Conservation (phyloP, 2,797 vertebrate species). For the Lutjanus campechanus region DNA sequence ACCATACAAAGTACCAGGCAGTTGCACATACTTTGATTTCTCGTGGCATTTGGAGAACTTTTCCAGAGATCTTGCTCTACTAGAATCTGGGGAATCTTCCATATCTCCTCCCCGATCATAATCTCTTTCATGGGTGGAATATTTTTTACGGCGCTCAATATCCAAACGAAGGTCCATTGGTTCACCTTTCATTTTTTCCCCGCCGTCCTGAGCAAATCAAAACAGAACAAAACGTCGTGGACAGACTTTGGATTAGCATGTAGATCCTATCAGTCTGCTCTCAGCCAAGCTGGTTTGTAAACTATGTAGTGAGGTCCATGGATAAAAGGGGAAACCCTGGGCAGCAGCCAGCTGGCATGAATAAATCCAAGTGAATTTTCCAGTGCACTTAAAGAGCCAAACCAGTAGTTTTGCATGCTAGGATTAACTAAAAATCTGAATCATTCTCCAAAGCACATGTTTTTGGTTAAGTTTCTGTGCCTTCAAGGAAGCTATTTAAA, state of each 20-base stretch:
- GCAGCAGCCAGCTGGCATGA: slow-evolving; percentile 36
- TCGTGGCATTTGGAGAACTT: slow-evolving; percentile 91
- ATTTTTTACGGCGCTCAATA: slow-evolving; percentile 98
- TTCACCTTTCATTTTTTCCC: slow-evolving; percentile 91
- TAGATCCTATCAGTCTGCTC: slow-evolving; percentile 57
- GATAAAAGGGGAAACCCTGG: slow-evolving; percentile 2
- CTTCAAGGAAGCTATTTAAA: slow-evolving; percentile 12
- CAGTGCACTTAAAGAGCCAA: slow-evolving; percentile 32
- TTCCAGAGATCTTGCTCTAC: slow-evolving; percentile 89
- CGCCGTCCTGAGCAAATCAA: slow-evolving; percentile 87
- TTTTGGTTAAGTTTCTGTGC: slow-evolving; percentile 1
- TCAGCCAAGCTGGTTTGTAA: slow-evolving; percentile 63
- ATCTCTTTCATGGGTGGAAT: slow-evolving; percentile 88
- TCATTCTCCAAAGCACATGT: slow-evolving; percentile 49
- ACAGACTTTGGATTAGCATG: slow-evolving; percentile 82
- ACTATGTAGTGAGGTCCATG: slow-evolving; percentile 44
- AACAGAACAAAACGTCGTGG: slow-evolving; percentile 81
- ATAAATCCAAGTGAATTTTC: slow-evolving; percentile 50
- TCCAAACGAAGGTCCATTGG: slow-evolving; percentile 95
- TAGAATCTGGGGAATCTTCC: slow-evolving; percentile 89
- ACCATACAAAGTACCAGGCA: slow-evolving; percentile 11
- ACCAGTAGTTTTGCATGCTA: slow-evolving; percentile 54
- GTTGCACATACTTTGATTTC: slow-evolving; percentile 86
- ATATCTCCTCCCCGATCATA: slow-evolving; percentile 88
- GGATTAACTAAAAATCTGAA: slow-evolving; percentile 19